Base-by-base conservation (phyloP, 2,888 invertebrate species). In the Melanotus villosus region DNA sequence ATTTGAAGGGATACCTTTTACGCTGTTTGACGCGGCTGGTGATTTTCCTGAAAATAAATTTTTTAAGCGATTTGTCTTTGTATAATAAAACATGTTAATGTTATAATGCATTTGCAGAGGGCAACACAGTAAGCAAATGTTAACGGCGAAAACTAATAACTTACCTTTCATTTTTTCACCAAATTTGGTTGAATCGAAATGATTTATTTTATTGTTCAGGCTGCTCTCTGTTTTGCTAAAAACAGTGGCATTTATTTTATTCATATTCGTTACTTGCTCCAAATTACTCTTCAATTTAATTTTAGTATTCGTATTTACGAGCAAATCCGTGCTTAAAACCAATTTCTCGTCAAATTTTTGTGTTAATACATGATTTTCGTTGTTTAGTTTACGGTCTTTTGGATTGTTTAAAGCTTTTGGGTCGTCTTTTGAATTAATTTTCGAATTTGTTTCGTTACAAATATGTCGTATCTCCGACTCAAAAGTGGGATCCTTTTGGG, bases 41-140 rank as follows among this genome's bases (percentile, higher is more conserved):
- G 82, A 73, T 77, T 80, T 81, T 69, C 79, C 84, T 84, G 73
- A 3, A 67, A 60, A 45, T n/a, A n/a, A n/a, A n/a, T n/a, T n/a
- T n/a, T n/a, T n/a, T n/a, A n/a, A n/a, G n/a, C n/a, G n/a, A n/a
- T n/a, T n/a, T n/a, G n/a, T n/a, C 36, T 6, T 6, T 12, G 14
- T 12, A 36, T 2, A 36, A 36, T 12, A 36, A 36, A 5, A 12
- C 10, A 36, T 12, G 36, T 3, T 6, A 36, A 12, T 36, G n/a
- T n/a, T n/a, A n/a, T n/a, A n/a, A n/a, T n/a, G n/a, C n/a, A n/a
- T n/a, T n/a, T n/a, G n/a, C n/a, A n/a, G n/a, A n/a, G n/a, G n/a
- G n/a, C n/a, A n/a, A n/a, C n/a, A n/a, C n/a, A n/a, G n/a, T n/a
- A n/a, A n/a, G n/a, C n/a, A n/a, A n/a, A n/a, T n/a, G n/a, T n/a